Evolutionary conservation across 2,797 vertebrate genomes (phyloP).

Genomic region (Peromyscus melanophrys): DNA sequence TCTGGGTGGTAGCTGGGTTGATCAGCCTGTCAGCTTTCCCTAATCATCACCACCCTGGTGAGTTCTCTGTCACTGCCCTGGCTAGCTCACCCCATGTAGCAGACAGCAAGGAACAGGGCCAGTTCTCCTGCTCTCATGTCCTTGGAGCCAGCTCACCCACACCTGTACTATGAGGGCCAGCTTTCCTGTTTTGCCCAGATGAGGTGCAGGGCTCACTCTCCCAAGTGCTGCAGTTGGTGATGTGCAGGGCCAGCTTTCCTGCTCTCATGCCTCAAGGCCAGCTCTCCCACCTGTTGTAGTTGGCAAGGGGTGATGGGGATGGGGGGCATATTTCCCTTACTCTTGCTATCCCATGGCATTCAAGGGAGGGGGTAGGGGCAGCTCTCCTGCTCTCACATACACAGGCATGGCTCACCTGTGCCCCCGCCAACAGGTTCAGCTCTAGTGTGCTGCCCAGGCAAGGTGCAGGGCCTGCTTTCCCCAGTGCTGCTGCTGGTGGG

Average conservation of each 20-base stretch:
- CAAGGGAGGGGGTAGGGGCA: no score
- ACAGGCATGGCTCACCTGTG: neutral
- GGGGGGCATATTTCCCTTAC: neutral
- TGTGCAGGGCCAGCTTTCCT: neutral
- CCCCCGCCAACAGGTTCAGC: neutral
- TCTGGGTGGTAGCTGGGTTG: neutral
- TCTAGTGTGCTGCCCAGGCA: neutral
- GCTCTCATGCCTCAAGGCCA: neutral
- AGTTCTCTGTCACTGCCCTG: neutral
- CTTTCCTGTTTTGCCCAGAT: neutral
- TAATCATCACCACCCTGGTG: neutral
- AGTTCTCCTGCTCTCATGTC: neutral
- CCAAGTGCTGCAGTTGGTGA: neutral
- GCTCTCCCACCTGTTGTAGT: neutral
- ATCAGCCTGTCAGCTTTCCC: neutral
- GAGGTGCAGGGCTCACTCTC: neutral
- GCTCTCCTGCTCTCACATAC: neutral
- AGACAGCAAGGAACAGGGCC: neutral
- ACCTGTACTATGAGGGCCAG: neutral
- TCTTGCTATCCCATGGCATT: neutral
- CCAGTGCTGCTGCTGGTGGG: neutral
- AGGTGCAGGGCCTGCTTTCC: neutral
- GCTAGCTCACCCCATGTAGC: neutral
- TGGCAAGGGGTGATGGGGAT: neutral
- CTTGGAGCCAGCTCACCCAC: neutral